phyloP scores from a whole-genome alignment of 1,140 invertebrate genomes.

The Heliconius eleuchia region DNA sequence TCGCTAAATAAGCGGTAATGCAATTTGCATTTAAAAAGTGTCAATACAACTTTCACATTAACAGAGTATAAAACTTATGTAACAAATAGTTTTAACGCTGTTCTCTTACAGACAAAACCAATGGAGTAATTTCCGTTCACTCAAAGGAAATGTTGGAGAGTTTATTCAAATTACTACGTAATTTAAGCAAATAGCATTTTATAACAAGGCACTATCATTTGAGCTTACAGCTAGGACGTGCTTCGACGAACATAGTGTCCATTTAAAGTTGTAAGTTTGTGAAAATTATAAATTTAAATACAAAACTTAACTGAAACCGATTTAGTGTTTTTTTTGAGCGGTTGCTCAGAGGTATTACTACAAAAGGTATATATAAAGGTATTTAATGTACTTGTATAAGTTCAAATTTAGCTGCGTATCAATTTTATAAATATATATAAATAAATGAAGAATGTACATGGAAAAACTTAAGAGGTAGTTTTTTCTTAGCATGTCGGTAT shows the following conservation, averaged over 20 bases:
- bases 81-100: background rate
- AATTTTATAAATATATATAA: too few species aligned
- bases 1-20: background rate
- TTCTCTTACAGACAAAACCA: background rate
- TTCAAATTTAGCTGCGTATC: too few species aligned
- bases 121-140: conserved; percentile 9
- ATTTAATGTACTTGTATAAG: too few species aligned
- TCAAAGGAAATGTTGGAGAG: background rate
- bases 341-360: too few species aligned
- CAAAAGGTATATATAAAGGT: too few species aligned
- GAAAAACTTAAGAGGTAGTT: too few species aligned
- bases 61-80: background rate
- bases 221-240: conserved; percentile 5
- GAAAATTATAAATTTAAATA: background rate
- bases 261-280: background rate
- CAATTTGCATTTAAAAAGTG: background rate
- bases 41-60: background rate
- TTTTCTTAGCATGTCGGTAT: too few species aligned
- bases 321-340: background rate
- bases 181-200: conserved; percentile 11
- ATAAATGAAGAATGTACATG: too few species aligned
- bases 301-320: background rate
- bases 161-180: conserved; percentile 7
- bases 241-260: background rate
- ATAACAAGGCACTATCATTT: conserved; percentile 12